Evolutionary conservation across 2,797 vertebrate species (phyloP), one percentile per base, ranked within the genome.

Genomic region (Anniella stebbinsi): DNA sequence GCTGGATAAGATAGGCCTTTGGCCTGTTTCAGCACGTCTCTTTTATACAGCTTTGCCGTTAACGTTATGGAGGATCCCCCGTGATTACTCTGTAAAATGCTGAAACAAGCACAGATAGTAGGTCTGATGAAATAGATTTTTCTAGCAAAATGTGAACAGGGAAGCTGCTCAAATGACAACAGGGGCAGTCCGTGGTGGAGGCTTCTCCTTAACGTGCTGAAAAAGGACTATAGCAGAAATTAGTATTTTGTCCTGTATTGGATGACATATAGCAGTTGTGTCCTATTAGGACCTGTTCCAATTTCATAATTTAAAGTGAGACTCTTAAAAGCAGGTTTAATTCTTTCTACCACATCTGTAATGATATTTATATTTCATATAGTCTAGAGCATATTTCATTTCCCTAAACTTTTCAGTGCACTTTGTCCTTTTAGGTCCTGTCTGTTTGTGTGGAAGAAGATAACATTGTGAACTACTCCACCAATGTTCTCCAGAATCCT

Each of bases 371-470:
- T 10, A 4, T n/a, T 10, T 84, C 11, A 30, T 70, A 75, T 33
- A 78, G 80, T 63, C 36, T 86, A 45, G 67, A n/a, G 13, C 54
- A 54, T 25, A 87, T 80, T 2, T 21, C 66, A 41, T 54, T 12
- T 13, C 36, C 3, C 60, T 90, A 25, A 63, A 25, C 0, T 73
- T 28, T 36, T 3, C 33, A 15, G 15, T 88, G 41, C 73, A 25
- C 92, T 92, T 93, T 89, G 30, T 91, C 30, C 93, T 41, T 28
- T 2, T 76, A 99, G 98, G 99, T 99, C 67, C 97, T 99, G 91
- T 99, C 98, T 2, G 98, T 99, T 23, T 99, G 98, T 94, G 98
- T 99, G 25, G 98, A 99, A 92, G 98, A 99, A 97, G 98, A 99
- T 92, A 99, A 99, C 93, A 98, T 99, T 18, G 98, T 99, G 90